A percentile compares a stretch with the other conserved stretches of the same genome.
These are phyloP conservation scores for Heliconius hortense DNA, from an alignment of 2,888 invertebrate genomes.

Conservation along the genomic window DNA sequence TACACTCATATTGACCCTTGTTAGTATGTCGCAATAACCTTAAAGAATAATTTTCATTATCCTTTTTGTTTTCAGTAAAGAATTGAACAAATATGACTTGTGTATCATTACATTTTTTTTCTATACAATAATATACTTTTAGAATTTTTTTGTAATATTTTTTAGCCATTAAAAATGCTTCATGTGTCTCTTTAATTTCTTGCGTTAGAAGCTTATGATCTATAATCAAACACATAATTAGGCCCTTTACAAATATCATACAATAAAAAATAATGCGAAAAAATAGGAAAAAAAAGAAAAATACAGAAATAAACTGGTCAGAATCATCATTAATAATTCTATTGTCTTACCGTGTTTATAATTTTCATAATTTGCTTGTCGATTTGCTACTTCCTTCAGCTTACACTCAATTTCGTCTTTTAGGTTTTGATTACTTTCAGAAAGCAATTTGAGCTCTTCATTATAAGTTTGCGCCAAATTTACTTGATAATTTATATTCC, in stretches of 20 bases:
- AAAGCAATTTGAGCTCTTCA: slow-evolving; percentile 57
- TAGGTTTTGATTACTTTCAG: slow-evolving; percentile 62
- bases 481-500: slow-evolving; percentile 48
- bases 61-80: slow-evolving; percentile 70
- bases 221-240: slow-evolving; percentile 44
- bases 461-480: slow-evolving; percentile 53
- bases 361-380: slow-evolving; percentile 61
- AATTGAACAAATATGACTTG: slow-evolving; percentile 70
- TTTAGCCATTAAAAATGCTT: slow-evolving; percentile 75
- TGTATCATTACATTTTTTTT: slow-evolving; percentile 54
- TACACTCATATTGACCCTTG: slow-evolving; percentile 63
- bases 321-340: not conserved
- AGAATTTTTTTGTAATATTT: slow-evolving; percentile 72
- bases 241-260: too few relatives aligned
- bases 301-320: not conserved
- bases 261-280: too few relatives aligned
- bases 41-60: slow-evolving; percentile 66
- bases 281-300: too few relatives aligned
- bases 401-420: slow-evolving; percentile 60
- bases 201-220: slow-evolving; percentile 67
- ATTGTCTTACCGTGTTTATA: slow-evolving; percentile 61
- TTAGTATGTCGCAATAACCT: slow-evolving; percentile 56
- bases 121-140: slow-evolving; percentile 70
- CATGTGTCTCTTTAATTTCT: slow-evolving; percentile 75
- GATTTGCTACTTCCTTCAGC: slow-evolving; percentile 54